Conservation (phyloP, 2,888 invertebrate genomes). For the Ophioninae sp. region DNA sequence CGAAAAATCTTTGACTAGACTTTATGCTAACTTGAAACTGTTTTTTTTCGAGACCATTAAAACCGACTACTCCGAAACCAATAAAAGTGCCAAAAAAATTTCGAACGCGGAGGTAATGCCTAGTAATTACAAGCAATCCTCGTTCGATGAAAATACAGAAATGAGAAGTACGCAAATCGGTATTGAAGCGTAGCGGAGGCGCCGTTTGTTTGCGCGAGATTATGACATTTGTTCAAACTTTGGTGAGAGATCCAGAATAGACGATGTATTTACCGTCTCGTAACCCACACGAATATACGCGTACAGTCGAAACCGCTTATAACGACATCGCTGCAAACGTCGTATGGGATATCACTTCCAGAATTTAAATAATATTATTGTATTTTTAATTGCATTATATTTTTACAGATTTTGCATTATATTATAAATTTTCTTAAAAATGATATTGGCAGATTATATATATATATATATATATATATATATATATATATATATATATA, state of each 20-base stretch:
- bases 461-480: too few relatives aligned
- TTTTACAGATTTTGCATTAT: too few relatives aligned
- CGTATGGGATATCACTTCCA: too few relatives aligned
- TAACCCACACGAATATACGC: slow-evolving; percentile 3
- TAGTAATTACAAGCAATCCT: background rate
- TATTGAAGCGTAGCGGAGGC: slow-evolving; percentile 22
- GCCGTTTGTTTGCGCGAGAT: slow-evolving; percentile 19
- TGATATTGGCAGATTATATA: too few relatives aligned
- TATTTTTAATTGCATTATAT: too few relatives aligned
- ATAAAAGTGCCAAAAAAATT: slow-evolving; percentile 2
- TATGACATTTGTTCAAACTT: slow-evolving; percentile 51
- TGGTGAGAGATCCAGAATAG: slow-evolving; percentile 20
- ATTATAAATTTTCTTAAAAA: too few relatives aligned
- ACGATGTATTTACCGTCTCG: slow-evolving; percentile 23
- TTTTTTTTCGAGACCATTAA: background rate
- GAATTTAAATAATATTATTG: too few relatives aligned
- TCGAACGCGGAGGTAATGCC: background rate
- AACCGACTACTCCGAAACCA: background rate
- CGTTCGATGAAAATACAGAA: background rate
- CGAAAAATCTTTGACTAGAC: too few relatives aligned
- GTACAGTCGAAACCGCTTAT: too few relatives aligned
- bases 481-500: too few relatives aligned
- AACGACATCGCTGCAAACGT: too few relatives aligned
- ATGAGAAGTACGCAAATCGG: background rate
- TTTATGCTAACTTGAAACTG: too few relatives aligned